A percentile compares a stretch with the other conserved stretches of the same genome.
Conservation (phyloP, 2,888 invertebrate species). For the Myopa testacea region DNA sequence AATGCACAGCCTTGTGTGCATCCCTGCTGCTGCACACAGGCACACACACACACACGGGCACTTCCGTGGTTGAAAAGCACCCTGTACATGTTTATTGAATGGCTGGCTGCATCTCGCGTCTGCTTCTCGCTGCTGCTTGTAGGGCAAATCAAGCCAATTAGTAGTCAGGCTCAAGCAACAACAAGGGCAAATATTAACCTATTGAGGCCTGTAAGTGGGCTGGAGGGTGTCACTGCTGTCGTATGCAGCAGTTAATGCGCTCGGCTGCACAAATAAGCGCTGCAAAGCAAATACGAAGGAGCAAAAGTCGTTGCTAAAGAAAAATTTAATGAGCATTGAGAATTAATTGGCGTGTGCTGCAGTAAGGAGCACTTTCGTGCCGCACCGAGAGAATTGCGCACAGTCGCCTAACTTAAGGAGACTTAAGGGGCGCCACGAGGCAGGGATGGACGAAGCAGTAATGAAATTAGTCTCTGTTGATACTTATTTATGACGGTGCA, state of each 20-base stretch:
- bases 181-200: slow-evolving; percentile 28
- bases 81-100: slow-evolving; percentile 30
- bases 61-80: not conserved
- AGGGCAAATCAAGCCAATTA: slow-evolving; percentile 34
- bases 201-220: not conserved
- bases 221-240: not conserved
- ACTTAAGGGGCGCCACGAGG: not conserved
- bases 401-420: too few species aligned
- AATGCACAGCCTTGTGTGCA: not conserved
- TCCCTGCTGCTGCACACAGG: not conserved
- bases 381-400: not conserved
- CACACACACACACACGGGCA: not conserved
- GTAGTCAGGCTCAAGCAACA: not conserved
- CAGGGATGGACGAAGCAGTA: not conserved
- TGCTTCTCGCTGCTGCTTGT: not conserved
- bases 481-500: not conserved
- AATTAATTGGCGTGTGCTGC: slow-evolving; percentile 47
- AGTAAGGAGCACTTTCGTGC: slow-evolving; percentile 13
- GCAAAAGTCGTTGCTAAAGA: slow-evolving; percentile 34
- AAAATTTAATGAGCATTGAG: slow-evolving; percentile 49
- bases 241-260: slow-evolving; percentile 25
- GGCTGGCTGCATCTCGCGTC: not conserved
- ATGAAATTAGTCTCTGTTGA: slow-evolving; percentile 15
- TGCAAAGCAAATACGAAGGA: not conserved
- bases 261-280: slow-evolving; percentile 29